A percentile compares a stretch with the other conserved stretches of the same genome.
Evolutionary conservation across 2,888 invertebrate genomes (phyloP).

Genomic region (Eupsilia transversa): DNA sequence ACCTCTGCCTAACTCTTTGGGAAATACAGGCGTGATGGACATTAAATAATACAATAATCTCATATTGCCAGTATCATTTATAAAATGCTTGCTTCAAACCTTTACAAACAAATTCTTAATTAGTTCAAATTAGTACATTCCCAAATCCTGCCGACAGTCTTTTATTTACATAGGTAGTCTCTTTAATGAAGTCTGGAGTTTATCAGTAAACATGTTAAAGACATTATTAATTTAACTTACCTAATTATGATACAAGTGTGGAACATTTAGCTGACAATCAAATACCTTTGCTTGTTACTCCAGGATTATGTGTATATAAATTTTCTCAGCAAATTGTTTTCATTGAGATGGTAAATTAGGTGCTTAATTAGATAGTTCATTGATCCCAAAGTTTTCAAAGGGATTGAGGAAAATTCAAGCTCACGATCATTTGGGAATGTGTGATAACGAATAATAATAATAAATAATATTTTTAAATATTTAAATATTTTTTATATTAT

Average conservation of each 20-base stretch:
- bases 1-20: too few species aligned
- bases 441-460: too few species aligned
- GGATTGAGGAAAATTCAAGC: too few species aligned
- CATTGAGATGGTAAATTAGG: neutral
- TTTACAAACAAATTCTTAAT: slow-evolving; percentile 28
- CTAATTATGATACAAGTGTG: slow-evolving; percentile 38
- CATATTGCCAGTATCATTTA: neutral
- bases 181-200: slow-evolving; percentile 51
- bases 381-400: neutral
- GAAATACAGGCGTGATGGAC: too few species aligned
- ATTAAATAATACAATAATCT: neutral
- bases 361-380: neutral
- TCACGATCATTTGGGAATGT: too few species aligned
- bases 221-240: slow-evolving; percentile 43
- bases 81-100: neutral
- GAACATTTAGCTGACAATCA: slow-evolving; percentile 23
- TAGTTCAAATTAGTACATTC: slow-evolving; percentile 21
- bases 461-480: too few species aligned
- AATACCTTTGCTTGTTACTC: slow-evolving; percentile 20
- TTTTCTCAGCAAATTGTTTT: neutral
- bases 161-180: slow-evolving; percentile 15
- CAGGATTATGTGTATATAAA: neutral
- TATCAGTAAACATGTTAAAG: slow-evolving; percentile 40
- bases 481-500: too few species aligned
- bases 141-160: slow-evolving; percentile 28